Conservation (phyloP, 1,140 invertebrate genomes). For the Lordiphosa clarofinis region DNA sequence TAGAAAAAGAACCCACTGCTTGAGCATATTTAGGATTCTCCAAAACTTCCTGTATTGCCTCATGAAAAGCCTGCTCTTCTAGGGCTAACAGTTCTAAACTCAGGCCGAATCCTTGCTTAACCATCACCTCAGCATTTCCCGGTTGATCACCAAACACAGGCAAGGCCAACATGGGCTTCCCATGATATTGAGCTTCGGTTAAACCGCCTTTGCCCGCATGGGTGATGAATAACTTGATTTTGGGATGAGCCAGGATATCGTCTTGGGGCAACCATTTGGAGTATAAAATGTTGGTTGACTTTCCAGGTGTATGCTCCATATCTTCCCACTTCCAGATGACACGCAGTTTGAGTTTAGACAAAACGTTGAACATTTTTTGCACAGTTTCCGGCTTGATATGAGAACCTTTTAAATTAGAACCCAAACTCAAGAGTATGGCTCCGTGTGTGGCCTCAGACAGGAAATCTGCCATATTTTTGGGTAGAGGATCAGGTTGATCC, state of each 20-base stretch:
- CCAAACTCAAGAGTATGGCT: constrained; percentile 83
- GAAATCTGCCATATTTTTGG: constrained; percentile 38
- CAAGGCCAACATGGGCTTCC: constrained; percentile 81
- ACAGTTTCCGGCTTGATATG: constrained; percentile 77
- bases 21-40: constrained; percentile 49
- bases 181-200: constrained; percentile 80
- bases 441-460: constrained; percentile 44
- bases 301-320: constrained; percentile 57
- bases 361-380: constrained; percentile 79
- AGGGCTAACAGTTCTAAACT: constrained; percentile 76
- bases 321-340: constrained; percentile 81
- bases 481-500: constrained; percentile 54
- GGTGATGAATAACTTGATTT: constrained; percentile 85
- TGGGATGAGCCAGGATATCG: constrained; percentile 81
- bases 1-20: constrained; percentile 38
- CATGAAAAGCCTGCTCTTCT: constrained; percentile 79
- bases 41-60: constrained; percentile 34
- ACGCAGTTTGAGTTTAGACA: constrained; percentile 77
- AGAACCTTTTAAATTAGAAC: constrained; percentile 80
- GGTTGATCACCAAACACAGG: constrained; percentile 79
- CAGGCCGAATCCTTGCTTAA: constrained; percentile 44
- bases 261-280: constrained; percentile 83
- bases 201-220: constrained; percentile 84
- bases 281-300: constrained; percentile 81
- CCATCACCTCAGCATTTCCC: constrained; percentile 37